A percentile compares a stretch with the other conserved stretches of the same genome.
phyloP scores from a whole-genome alignment of 2,797 vertebrate genomes.

The Pipistrellus pygmaeus region DNA sequence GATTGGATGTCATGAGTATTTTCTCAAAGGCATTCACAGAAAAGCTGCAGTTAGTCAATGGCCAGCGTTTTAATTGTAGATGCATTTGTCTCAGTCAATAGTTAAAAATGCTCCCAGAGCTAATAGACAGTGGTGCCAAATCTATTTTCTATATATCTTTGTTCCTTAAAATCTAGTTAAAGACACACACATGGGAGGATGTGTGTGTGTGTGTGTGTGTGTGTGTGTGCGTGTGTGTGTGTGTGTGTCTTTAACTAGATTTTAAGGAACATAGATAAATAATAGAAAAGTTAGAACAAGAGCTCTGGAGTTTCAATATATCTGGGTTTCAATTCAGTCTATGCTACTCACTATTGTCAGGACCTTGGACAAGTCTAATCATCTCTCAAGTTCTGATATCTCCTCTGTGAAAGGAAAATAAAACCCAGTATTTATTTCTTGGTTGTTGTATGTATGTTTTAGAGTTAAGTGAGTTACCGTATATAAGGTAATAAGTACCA shows the following conservation, averaged over 20 bases:
- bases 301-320: background rate
- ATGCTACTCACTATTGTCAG: background rate
- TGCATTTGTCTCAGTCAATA: background rate
- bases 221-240: too few species aligned
- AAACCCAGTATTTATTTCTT: background rate
- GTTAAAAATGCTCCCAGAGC: background rate
- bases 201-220: background rate
- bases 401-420: background rate
- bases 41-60: background rate
- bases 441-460: background rate
- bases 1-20: background rate
- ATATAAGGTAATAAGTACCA: background rate
- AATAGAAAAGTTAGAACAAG: background rate
- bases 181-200: background rate
- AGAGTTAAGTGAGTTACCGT: background rate
- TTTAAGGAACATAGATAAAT: slow-evolving; percentile 25
- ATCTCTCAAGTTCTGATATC: background rate
- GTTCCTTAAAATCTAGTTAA: too few species aligned
- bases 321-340: background rate
- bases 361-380: background rate
- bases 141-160: too few species aligned
- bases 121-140: background rate
- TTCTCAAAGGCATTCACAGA: background rate
- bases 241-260: background rate
- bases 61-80: background rate